Percentiles rank a stretch among this genome's conserved stretches.
Evolutionary conservation across 2,113 vertebrate species (phyloP).

Genomic region (Illadopsis cleaveri): DNA sequence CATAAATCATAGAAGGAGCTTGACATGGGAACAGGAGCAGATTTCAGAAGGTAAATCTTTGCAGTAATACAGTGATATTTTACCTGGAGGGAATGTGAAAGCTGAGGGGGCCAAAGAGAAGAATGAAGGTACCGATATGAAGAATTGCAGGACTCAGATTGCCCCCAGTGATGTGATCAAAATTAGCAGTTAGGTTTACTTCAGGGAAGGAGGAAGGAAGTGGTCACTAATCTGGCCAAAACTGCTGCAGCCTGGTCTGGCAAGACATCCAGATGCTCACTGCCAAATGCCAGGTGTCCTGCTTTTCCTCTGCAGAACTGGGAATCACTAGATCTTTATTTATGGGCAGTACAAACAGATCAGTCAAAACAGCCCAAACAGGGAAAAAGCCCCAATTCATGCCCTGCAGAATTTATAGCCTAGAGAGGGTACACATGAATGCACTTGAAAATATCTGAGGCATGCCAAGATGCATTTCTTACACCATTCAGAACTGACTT

Average conservation of each 20-base stretch:
- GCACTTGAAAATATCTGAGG: neutral
- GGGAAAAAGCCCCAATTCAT: neutral
- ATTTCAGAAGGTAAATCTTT: neutral
- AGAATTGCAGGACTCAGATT: neutral
- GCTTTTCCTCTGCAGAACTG: neutral
- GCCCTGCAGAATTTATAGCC: neutral
- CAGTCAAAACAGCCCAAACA: neutral
- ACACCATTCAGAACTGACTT: slow-evolving; percentile 1
- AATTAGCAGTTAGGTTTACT: neutral
- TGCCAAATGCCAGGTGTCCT: neutral
- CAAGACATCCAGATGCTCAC: neutral
- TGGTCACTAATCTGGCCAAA: neutral
- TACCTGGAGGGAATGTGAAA: neutral
- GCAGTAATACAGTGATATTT: neutral
- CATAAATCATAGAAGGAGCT: neutral
- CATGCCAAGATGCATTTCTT: slow-evolving; percentile 11
- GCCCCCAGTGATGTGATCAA: neutral
- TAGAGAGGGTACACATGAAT: neutral
- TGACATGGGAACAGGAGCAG: neutral
- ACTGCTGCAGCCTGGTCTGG: neutral
- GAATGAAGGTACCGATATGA: neutral
- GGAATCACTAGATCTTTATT: neutral
- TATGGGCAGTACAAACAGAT: neutral
- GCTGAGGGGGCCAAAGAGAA: neutral
- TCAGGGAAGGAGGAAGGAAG: neutral